Percentiles rank a stretch among this genome's conserved stretches.
These are phyloP conservation scores for Thamnophis sirtalis DNA, from an alignment of 2,113 vertebrate species.

Conservation along the genomic window DNA sequence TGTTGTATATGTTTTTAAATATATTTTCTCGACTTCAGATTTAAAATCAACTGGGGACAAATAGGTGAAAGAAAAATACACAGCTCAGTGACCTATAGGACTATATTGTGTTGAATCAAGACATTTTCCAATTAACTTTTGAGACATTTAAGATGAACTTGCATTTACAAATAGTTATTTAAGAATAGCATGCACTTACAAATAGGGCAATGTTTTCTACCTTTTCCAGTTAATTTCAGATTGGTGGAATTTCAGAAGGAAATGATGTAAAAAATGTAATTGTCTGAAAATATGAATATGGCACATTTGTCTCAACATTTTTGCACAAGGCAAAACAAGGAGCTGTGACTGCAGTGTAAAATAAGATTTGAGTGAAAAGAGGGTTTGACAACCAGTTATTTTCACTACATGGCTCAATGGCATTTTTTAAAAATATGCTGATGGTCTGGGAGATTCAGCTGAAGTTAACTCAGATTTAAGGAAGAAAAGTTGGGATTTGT, in stretches of 20 bases:
- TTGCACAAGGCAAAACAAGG: conserved; percentile 20
- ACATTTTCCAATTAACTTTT: conserved; percentile 5
- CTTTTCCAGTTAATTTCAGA: neutral
- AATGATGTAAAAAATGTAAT: conserved; percentile 28
- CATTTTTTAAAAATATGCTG: conserved; percentile 27
- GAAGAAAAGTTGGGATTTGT: neutral
- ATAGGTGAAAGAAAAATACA: conserved; percentile 24
- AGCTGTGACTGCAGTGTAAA: neutral
- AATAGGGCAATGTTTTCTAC: conserved; percentile 8
- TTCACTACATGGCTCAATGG: neutral
- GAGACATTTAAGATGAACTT: conserved; percentile 26
- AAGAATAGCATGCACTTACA: neutral
- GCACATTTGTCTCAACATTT: conserved; percentile 33
- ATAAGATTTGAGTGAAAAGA: neutral
- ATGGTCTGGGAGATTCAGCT: conserved; percentile 14
- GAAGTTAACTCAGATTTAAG: conserved; percentile 6
- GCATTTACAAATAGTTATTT: neutral
- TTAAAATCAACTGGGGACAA: conserved; percentile 22
- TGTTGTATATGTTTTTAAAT: conserved; percentile 7
- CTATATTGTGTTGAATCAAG: conserved; percentile 25
- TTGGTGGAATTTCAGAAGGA: conserved; percentile 35
- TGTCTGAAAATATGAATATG: conserved; percentile 15
- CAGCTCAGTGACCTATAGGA: neutral
- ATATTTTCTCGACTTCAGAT: conserved; percentile 32
- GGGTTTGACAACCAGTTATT: neutral